Base-by-base conservation (phyloP, 2,888 invertebrate genomes). In the Clusia tigrina region DNA sequence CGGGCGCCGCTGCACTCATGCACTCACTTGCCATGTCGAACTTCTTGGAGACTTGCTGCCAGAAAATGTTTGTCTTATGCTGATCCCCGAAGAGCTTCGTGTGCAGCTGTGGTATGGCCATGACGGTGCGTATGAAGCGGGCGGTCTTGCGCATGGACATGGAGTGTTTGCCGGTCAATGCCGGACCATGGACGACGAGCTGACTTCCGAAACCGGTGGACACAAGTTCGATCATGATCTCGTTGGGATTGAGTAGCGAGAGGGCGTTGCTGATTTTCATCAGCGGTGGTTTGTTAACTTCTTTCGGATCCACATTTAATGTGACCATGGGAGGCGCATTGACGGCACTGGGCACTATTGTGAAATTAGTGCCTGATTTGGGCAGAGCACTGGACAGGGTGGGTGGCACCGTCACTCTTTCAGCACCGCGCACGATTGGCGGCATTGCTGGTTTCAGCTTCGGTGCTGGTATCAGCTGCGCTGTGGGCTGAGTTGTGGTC, bases 81-180 rank as follows among this genome's bases (percentile, higher is more conserved):
- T 22, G 3, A 32, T 70, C 20, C 2, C 58, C 54, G 0, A 56
- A 25, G 1, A 64, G 48, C 48, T 62, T 68, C 17, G 64, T 69
- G 25, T 80, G 79, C 15, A 80, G 38, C 15, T 70, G 64, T 1
- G 72, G 72, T 56, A 73, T 68, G 20, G 71, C 68, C 60, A 73
- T 66, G 17, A 71, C 51, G 32, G 69, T 68, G 0, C 70, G 67
- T 57, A 73, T 73, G 38, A 73, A 66, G 32, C 60, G 48, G 3
- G 70, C 64, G 1, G 70, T 69, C 9, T 54, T 65, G 1, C 52
- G 25, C 72, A 73, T 73, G 12, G 70, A 53, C 18, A 73, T 23
- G 17, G 67, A 65, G 61, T 69, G 71, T 53, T 68, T 70, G 9
- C 63, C 60, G 10, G 25, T 61, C 32, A 72, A 48, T 6, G 70